Conservation (phyloP, 2,113 vertebrate genomes). For the Dromas ardeola region DNA sequence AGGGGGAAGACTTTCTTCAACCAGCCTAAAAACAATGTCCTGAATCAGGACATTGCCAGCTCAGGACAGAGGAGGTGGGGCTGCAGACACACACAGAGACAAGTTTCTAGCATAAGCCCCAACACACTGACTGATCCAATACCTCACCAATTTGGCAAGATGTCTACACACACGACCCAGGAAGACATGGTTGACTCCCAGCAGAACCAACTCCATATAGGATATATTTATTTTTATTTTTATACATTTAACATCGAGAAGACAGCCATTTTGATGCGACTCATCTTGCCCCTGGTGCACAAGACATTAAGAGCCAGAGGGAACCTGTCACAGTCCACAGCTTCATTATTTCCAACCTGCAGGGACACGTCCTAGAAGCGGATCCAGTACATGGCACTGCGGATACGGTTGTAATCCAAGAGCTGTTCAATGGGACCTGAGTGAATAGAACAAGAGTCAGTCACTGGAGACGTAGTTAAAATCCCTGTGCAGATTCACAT, state of each 20-base stretch:
- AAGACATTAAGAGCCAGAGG: background rate
- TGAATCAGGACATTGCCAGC: background rate
- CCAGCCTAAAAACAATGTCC: background rate
- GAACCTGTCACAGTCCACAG: background rate
- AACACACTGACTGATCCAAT: background rate
- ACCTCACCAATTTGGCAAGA: background rate
- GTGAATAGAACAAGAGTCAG: slow-evolving; percentile 14
- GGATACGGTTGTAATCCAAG: slow-evolving; percentile 94
- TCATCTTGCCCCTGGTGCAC: background rate
- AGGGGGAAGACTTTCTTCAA: background rate
- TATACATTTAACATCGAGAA: background rate
- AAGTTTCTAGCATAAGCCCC: background rate
- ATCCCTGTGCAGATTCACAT: background rate
- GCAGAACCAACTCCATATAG: background rate
- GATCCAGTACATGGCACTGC: slow-evolving; percentile 94
- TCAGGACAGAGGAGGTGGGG: background rate
- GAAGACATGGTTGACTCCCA: background rate
- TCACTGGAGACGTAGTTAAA: background rate
- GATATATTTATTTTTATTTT: slow-evolving; percentile 42
- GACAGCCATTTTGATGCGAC: background rate
- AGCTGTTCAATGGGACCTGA: slow-evolving; percentile 92
- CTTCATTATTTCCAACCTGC: background rate
- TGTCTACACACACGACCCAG: background rate
- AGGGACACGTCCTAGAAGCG: slow-evolving; percentile 78
- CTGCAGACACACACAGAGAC: background rate